Conservation (phyloP, 2,888 invertebrate species). For the Ypsolopha scabrella region DNA sequence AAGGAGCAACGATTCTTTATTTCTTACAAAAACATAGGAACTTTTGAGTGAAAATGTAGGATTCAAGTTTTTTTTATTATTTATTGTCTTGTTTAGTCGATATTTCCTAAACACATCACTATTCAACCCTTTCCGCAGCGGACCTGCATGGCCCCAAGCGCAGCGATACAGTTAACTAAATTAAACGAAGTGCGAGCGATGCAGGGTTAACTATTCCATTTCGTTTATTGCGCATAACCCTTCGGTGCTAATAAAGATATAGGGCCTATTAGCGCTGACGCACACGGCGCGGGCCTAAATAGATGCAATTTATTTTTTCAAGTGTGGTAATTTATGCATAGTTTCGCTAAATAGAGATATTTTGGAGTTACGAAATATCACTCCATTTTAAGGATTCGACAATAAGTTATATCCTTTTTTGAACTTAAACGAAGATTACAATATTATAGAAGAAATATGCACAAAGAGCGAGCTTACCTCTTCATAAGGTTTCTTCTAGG, state of each 20-base stretch:
- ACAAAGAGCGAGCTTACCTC: no score
- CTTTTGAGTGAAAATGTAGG: no score
- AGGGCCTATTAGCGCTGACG: constrained; percentile 52
- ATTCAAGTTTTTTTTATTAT: no score
- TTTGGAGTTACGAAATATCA: background rate
- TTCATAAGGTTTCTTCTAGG: no score
- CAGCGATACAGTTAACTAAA: constrained; percentile 67
- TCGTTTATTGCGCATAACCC: constrained; percentile 67
- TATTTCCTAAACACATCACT: constrained; percentile 23
- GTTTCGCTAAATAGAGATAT: background rate
- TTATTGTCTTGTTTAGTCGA: no score
- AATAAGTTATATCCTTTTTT: no score
- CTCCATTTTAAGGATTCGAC: no score
- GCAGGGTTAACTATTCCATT: constrained; percentile 69
- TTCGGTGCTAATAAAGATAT: constrained; percentile 61
- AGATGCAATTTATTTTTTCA: constrained; percentile 22
- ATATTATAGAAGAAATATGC: no score
- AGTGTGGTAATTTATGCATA: background rate
- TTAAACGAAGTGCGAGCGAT: constrained; percentile 69
- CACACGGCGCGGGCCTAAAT: constrained; percentile 33
- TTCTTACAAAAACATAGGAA: no score
- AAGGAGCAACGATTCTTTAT: no score
- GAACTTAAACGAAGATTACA: no score
- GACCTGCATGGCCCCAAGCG: constrained; percentile 50
- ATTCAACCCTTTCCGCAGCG: constrained; percentile 51